Base-by-base conservation (phyloP, 2,113 vertebrate species). In the Tachysurus vachellii region DNA sequence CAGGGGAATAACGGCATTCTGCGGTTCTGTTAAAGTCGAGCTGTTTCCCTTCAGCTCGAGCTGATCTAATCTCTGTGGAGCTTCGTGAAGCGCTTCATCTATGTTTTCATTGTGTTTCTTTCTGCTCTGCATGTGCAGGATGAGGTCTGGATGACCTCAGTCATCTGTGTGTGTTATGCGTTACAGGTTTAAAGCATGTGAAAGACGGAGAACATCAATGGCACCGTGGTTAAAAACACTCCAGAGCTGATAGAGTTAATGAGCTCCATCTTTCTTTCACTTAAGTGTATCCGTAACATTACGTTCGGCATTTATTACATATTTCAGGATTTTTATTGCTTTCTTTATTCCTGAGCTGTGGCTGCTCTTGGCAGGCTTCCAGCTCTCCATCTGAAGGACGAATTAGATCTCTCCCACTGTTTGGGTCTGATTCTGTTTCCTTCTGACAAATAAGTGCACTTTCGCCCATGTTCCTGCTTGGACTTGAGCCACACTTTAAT, bases 381-480 rank as follows among this genome's bases (percentile, higher is more conserved):
- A 59, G 47, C 54, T 14, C 47, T 79, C 62, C 9, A 31, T 44
- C 17, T 50, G n/a, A 76, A 68, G 54, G 36, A 57, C 4, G 77
- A 83, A 85, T 86, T 66, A 50, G 66, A 61, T 76, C 53, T 53
- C 13, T 80, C 66, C 61, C 59, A 83, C 79, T 88, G 85, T 85
- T 84, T 76, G 54, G 44, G 77, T 62, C 79, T 28, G 54, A 13
- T 61, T 88, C 79, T 59, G 73, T 83, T 85, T 85, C 66, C 61
- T 82, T 77, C 73, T 85, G 70, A 90, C 76, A 85, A 87, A 87
- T 62, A 64, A 83, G 83, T 82, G 83, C 86, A 87, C n/a, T 54
- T 68, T 86, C 73, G 70, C 79, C 59, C 21, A 8, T n/a, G 50
- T 82, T 71, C 53, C 57, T 77, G 57, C n/a, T 50, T 79, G 79